Evolutionary conservation across 2,888 invertebrate species (phyloP), one percentile per base, ranked within the genome.

Genomic region (Phania funesta): DNA sequence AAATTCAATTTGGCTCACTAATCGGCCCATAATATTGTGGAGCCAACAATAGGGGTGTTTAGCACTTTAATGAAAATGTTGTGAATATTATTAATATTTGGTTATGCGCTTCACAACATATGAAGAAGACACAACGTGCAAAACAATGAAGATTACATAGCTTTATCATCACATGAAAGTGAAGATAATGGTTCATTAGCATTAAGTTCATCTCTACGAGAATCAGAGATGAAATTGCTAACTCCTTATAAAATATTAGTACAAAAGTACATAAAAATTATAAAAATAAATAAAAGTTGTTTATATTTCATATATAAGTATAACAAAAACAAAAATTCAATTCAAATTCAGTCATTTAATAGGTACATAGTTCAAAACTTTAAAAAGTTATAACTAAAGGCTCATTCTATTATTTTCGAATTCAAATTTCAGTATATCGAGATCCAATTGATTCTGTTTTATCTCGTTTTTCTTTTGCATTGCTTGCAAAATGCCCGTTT

Each of bases 381-480:
- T 29, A 29, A 29, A 29, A 29, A 4, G 4, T 29, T 7, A 29
- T 6, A 29, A 7, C 29, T 29, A 29, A 29, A 29, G 4, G 29
- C 29, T 41, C 41, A 41, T 16, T 41, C 16, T 41, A 11, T 11
- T 7, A n/a, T n/a, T 11, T 20, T 46, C 20, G 20, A 46, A 46
- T 48, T 48, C 22, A 48, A 48, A 52, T 18, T 52, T 67, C 4
- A 38, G 6, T 38, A 24, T 9, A 6, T 67, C 52, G 32, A 67
- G 50, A 22, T 67, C 67, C 24, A 67, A 38, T 38, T 68, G 54
- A 11, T 48, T 46, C 32, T 48, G 48, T 32, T 64, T 29, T 8
- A 64, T 13, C 16, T 26, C 18, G 29, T 38, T 64, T 64, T 64
- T 64, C 20, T 64, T 32, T n/a, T 64, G 64, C 18, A 46, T 64